Evolutionary conservation across 2,797 vertebrate genomes (phyloP), one percentile per base, ranked within the genome.

Genomic region (Sphenopsis melanotis): DNA sequence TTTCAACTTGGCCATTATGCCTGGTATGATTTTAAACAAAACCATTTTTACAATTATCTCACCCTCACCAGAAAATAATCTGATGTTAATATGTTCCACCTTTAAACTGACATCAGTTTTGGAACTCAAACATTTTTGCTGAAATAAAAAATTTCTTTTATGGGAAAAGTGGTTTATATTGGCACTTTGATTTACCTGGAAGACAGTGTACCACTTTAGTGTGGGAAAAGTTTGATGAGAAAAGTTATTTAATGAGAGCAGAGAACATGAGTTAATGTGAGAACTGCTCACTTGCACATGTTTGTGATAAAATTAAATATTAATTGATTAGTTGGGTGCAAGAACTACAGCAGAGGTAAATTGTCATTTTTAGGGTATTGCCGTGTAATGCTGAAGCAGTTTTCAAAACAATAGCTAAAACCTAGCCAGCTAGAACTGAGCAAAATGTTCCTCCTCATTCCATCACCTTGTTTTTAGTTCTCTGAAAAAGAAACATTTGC

Each of bases 21-120:
- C 50, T 65, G 86, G 74, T 96, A 80, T 59, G 93, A 95, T 94
- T 96, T 96, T 94, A 94, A 97, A 85, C 87, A 91, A 97, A 96
- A 85, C 84, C 70, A 92, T 90, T 97, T 97, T 97, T 94, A 83
- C 90, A 94, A 90, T 96, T 91, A 93, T 96, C 85, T 88, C 56
- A 87, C 46, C 37, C 82, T 96, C 81, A 91, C 77, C 94, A 97
- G 55, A 94, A 86, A 82, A 15, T 60, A 96, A 69, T 66, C 89
- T 86, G 91, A 90, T 61, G 52, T 69, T 95, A 95, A 72, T 94
- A 95, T 49, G 41, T 96, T 94, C 93, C 93, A 88, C 61, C 81
- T 95, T 96, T 88, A 93, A 95, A 93, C 75, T 95, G 87, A 96
- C 93, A 97, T 95, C 80, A 93, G 78, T 87, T 96, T 96, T 93